Conservation (phyloP, 2,888 invertebrate genomes). For the Lepidochrysops patricia region DNA sequence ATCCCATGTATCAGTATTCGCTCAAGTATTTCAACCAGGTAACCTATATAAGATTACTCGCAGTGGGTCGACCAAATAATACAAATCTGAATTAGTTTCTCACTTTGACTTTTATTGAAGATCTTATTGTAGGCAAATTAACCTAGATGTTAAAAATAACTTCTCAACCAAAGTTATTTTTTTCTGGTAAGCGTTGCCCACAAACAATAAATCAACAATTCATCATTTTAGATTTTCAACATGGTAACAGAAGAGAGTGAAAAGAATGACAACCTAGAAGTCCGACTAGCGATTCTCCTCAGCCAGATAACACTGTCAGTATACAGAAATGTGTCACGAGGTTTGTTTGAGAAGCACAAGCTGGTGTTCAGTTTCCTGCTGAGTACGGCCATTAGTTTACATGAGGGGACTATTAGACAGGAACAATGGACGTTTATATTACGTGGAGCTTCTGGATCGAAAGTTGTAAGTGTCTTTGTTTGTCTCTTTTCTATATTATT, state of each 20-base stretch:
- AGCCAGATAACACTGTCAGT: slow-evolving; percentile 86
- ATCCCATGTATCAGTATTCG: slow-evolving; percentile 97
- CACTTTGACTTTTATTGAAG: no score
- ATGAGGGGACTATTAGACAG: slow-evolving; percentile 74
- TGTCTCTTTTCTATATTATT: neutral
- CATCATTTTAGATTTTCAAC: slow-evolving; percentile 81
- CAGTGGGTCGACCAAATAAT: no score
- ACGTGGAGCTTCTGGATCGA: slow-evolving; percentile 79
- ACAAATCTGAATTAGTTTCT: no score
- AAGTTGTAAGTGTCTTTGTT: slow-evolving; percentile 43
- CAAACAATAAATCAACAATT: no score
- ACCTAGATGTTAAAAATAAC: no score
- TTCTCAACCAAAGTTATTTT: no score
- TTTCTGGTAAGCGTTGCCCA: no score
- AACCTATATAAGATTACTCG: no score
- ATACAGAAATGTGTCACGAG: slow-evolving; percentile 91
- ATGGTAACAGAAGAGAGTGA: slow-evolving; percentile 85
- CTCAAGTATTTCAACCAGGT: slow-evolving; percentile 86
- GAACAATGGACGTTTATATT: slow-evolving; percentile 86
- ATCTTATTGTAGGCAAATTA: no score
- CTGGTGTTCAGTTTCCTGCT: slow-evolving; percentile 90
- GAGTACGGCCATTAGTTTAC: slow-evolving; percentile 82
- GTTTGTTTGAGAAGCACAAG: slow-evolving; percentile 93
- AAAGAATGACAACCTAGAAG: slow-evolving; percentile 77
- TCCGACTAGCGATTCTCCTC: slow-evolving; percentile 80